These are phyloP conservation scores for Zelleria hepariella DNA, from an alignment of 2,888 invertebrate genomes.

Conservation along the genomic window DNA sequence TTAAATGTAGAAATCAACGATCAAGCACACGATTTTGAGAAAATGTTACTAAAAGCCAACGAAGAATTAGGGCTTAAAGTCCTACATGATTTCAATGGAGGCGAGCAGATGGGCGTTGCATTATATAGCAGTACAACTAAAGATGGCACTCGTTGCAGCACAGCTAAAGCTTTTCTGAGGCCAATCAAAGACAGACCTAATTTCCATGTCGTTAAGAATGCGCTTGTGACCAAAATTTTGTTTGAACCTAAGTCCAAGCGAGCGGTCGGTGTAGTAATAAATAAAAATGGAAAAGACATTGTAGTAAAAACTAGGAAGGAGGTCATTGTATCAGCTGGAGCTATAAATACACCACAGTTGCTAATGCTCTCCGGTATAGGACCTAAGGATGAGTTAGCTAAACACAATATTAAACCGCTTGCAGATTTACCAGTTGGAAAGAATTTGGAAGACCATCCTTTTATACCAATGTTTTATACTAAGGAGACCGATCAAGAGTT, in stretches of 20 bases:
- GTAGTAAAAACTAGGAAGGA: slow-evolving; percentile 52
- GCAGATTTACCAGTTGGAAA: slow-evolving; percentile 63
- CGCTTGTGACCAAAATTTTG: slow-evolving; percentile 66
- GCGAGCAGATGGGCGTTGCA: slow-evolving; percentile 59
- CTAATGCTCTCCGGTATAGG: slow-evolving; percentile 68
- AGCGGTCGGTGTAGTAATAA: slow-evolving; percentile 45
- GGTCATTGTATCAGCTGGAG: slow-evolving; percentile 61
- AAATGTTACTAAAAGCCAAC: slow-evolving; percentile 39
- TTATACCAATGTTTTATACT: slow-evolving; percentile 44
- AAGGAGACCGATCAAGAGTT: slow-evolving; percentile 24
- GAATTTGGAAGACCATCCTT: slow-evolving; percentile 67
- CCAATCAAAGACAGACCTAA: slow-evolving; percentile 45
- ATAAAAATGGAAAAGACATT: slow-evolving; percentile 41
- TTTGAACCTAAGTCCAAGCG: slow-evolving; percentile 34
- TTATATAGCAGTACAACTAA: slow-evolving; percentile 53
- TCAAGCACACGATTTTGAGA: slow-evolving; percentile 25
- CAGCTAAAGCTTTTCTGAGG: slow-evolving; percentile 66
- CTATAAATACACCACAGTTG: slow-evolving; percentile 65
- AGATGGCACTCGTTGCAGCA: slow-evolving; percentile 58
- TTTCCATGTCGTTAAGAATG: slow-evolving; percentile 60
- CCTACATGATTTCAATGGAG: slow-evolving; percentile 47
- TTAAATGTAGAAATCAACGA: slow-evolving; percentile 41
- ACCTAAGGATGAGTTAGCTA: slow-evolving; percentile 45
- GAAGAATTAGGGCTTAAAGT: slow-evolving; percentile 51
- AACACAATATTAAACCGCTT: slow-evolving; percentile 43